phyloP scores from a whole-genome alignment of 2,888 invertebrate genomes.

The Dysmachus trigonus region DNA sequence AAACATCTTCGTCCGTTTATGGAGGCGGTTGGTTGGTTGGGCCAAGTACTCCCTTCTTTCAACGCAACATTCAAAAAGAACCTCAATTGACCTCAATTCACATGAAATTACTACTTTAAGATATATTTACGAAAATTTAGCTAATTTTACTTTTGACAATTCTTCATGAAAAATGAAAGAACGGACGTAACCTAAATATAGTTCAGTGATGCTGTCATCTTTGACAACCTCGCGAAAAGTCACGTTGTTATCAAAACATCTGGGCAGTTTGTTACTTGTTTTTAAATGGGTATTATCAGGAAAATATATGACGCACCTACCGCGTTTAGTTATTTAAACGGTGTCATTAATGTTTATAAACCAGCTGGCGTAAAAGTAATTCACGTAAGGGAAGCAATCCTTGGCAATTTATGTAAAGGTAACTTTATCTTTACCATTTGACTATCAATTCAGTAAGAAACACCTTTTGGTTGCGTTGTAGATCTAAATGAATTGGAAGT shows the following conservation, averaged over 20 bases:
- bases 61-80: not conserved
- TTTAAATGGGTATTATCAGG: not conserved
- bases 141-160: no score
- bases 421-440: slow-evolving; percentile 54
- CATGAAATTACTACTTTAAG: not conserved
- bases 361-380: slow-evolving; percentile 70
- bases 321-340: slow-evolving; percentile 76
- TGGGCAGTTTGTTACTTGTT: not conserved
- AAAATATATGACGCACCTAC: slow-evolving; percentile 64
- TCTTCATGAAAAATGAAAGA: not conserved
- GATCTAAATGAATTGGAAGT: slow-evolving; percentile 77
- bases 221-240: not conserved
- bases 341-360: slow-evolving; percentile 82
- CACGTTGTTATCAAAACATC: not conserved
- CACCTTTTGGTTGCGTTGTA: slow-evolving; percentile 61
- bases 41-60: not conserved
- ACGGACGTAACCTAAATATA: not conserved
- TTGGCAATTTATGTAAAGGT: slow-evolving; percentile 76
- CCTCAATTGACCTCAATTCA: not conserved
- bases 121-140: not conserved
- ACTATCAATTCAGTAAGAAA: not conserved
- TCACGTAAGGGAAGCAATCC: slow-evolving; percentile 69
- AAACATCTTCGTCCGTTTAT: not conserved
- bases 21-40: not conserved
- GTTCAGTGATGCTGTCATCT: not conserved